Evolutionary conservation across 37 sponge, comb jelly and placozoan genomes (phyloP), one percentile per base, ranked within the genome.

Genomic region (Amphimedon queenslandica): DNA sequence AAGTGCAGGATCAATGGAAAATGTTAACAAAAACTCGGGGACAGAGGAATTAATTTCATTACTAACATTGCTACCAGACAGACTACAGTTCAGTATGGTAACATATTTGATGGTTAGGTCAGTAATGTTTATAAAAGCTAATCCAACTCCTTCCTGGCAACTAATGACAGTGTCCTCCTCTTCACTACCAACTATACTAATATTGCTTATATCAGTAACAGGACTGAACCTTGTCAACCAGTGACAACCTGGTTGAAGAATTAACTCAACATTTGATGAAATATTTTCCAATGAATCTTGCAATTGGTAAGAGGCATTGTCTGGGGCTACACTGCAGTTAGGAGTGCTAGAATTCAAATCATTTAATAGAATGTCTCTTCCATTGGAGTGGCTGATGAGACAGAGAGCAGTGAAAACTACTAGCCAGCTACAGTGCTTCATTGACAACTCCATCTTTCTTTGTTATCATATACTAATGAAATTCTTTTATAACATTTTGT

Each of bases 181-280:
- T 18, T 8, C 8, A 13, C 13, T 47, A 47, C 53, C 53, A 24
- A 60, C 6, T 11, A 66, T 66, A 38, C 20, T 66, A 5, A 66
- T 29, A 23, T 66, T 37, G 29, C 37, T 31, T 4, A 5, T 37
- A 66, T 34, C 39, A 10, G 18, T 13, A 33, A 66, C 28, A 8
- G 28, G 37, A 20, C 4, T 13, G 39, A 38, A 66, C 40, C 36
- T 66, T 8, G 10, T 37, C 16, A 66, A 18, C 16, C 31, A 31
- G n/a, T 66, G 67, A 56, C 61, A 60, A 23, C 75, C 75, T 38
- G 75, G 63, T 6, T n/a, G 61, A 31, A 74, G 8, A 35, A 24
- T 31, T 27, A 74, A 58, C 2, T n/a, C n/a, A 60, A n/a, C 24
- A 24, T 61, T 58, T 24, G 73, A 72, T 24, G 57, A 33, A 32